A percentile compares a stretch with the other conserved stretches of the same genome.
These are phyloP conservation scores for Hermaeophaga mercurialis DNA, from an alignment of 2,888 invertebrate species.

Conservation along the genomic window DNA sequence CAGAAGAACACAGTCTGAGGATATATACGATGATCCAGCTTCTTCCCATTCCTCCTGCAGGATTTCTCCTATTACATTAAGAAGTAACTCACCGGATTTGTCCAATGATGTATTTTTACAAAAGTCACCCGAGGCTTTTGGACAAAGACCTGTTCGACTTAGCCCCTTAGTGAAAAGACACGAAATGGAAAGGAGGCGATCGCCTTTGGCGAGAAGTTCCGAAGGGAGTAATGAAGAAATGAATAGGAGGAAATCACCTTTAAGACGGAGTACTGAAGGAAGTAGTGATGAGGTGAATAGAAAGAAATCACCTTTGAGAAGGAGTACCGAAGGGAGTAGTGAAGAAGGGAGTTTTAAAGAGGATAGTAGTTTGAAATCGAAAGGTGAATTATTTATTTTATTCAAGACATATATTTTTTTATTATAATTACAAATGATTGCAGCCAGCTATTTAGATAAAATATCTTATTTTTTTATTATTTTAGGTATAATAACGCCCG, in stretches of 20 bases:
- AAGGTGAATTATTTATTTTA: no score
- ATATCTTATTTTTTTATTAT: no score
- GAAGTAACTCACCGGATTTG: slow-evolving; percentile 2
- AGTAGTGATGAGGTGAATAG: slow-evolving; percentile 29
- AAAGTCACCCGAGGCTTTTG: neutral
- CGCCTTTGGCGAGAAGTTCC: neutral
- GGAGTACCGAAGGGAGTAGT: slow-evolving; percentile 22
- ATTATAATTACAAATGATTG: no score
- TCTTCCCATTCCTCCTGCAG: neutral
- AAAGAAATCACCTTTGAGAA: slow-evolving; percentile 29
- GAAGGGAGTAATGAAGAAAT: slow-evolving; percentile 28
- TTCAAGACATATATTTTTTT: no score
- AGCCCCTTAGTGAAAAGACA: slow-evolving; percentile 52
- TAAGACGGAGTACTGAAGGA: slow-evolving; percentile 22
- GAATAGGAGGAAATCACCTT: slow-evolving; percentile 26
- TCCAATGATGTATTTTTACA: neutral
- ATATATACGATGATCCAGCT: slow-evolving; percentile 48
- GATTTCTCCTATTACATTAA: neutral
- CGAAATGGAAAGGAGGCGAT: slow-evolving; percentile 22
- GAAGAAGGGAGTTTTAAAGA: slow-evolving; percentile 29
- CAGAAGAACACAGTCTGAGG: slow-evolving; percentile 52
- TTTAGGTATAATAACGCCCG: slow-evolving; percentile 31
- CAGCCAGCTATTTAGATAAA: no score
- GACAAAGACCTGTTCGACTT: slow-evolving; percentile 42
- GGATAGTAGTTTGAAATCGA: slow-evolving; percentile 26